Evolutionary conservation across 1,140 invertebrate genomes (phyloP).

Genomic region (Oedothorax gibbosus): DNA sequence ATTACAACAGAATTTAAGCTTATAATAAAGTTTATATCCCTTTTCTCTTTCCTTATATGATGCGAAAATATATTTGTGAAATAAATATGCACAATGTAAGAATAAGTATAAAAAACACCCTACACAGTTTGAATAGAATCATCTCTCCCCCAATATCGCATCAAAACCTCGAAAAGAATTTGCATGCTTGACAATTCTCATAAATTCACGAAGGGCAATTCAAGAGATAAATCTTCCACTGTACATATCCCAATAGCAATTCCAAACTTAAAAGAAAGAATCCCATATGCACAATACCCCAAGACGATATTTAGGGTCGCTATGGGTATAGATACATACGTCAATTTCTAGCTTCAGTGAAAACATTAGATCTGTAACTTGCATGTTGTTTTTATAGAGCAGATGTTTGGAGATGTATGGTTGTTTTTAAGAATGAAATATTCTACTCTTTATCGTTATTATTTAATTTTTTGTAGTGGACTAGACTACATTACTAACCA

Average conservation of each 20-base stretch:
- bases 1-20: too few relatives aligned
- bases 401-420: too few relatives aligned
- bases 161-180: constrained; percentile 30
- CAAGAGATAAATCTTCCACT: background rate
- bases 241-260: constrained; percentile 1
- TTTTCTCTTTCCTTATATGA: too few relatives aligned
- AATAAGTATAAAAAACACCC: background rate
- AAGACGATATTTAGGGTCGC: constrained; percentile 17
- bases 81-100: too few relatives aligned
- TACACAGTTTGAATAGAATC: constrained; percentile 17
- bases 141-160: constrained; percentile 23
- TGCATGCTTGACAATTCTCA: constrained; percentile 26
- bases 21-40: too few relatives aligned
- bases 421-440: too few relatives aligned
- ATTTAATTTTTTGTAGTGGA: too few relatives aligned
- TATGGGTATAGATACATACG: constrained; percentile 47
- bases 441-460: too few relatives aligned
- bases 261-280: constrained; percentile 28
- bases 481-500: too few relatives aligned
- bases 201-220: constrained; percentile 2
- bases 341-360: constrained; percentile 50
- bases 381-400: too few relatives aligned
- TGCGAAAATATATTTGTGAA: too few relatives aligned
- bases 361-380: background rate
- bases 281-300: constrained; percentile 20